Base-by-base conservation (phyloP, 2,888 invertebrate genomes). In the Teinopalpus imperialis region DNA sequence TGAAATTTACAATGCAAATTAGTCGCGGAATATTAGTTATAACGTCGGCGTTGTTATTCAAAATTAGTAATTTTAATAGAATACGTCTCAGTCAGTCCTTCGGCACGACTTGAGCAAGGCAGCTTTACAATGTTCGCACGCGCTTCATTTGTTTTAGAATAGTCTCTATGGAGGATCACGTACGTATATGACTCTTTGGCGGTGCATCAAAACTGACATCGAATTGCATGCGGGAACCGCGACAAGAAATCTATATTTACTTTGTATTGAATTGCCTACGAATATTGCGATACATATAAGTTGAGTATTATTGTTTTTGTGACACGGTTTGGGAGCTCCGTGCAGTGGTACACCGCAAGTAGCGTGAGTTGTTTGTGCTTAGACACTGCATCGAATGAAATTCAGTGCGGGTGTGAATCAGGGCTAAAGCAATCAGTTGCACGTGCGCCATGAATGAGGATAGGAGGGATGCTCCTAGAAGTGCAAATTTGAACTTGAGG, bases 1-100 rank as follows among this genome's bases (percentile, higher is more conserved):
- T 76, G 59, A 85, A 62, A 88, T 87, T 87, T 88, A 86, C 88
- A 88, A 81, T 88, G 86, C 88, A 87, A 88, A 88, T 88, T 72
- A 79, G 69, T 68, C 66, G 79, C 76, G 82, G 81, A 83, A 85
- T 87, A 86, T 86, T 87, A 86, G 81, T 82, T 82, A 81, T 69
- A 82, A 74, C 82, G 83, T 81, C 81, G 77, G 72, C 71, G 69
- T 69, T 76, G 80, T 81, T 85, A 80, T 82, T 87, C 81, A 83
- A 87, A 87, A 86, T 87, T 83, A 83, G 66, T 81, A 77, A 87
- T 82, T 87, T 86, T 82, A 87, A 82, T 87, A 85, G 80, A 70
- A 77, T 72, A 73, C 70, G 81, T 81, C 77, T 80, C 88, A 88
- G 88, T 88, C 79, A 74, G 72, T 74, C 76, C 72, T 74, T 74